Base-by-base conservation (phyloP, 1,140 invertebrate species). In the Penaeus vannamei region DNA sequence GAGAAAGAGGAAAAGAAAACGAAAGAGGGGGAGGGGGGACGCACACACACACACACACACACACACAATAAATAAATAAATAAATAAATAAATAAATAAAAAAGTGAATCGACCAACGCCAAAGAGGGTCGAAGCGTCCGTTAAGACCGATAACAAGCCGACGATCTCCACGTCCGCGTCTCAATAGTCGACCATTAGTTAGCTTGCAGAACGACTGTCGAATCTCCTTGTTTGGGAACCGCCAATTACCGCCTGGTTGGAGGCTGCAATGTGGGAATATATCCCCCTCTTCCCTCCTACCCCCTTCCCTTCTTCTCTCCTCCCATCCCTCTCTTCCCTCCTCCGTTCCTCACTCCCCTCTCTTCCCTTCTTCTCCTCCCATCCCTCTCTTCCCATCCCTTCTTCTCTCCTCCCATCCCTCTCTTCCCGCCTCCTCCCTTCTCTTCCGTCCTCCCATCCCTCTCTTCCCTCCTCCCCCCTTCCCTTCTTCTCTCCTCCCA, bases 131-230 rank as follows among this genome's bases (percentile, higher is more conserved):
- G 53, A 53, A 53, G 53, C 53, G 53, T 53, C 53, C 53, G 53
- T 53, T 53, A 53, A 53, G 53, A 53, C 53, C 53, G 14, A 12
- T 53, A 53, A 53, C 53, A 12, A 53, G 53, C 53, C 53, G 53
- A 53, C 53, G 29, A 29, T 77, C 26, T 29, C 19, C 10, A 77
- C 23, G 72, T 77, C 72, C 72, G 72, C 22, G 29, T 77, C 19
- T 32, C 36, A 77, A 77, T 77, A 77, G 42, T 29, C 72, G 26
- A n/a, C 26, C 72, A 77, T 77, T 29, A 77, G 72, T 77, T 77
- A 77, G 29, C 72, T 29, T 26, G 72, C 72, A 77, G 72, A 77
- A 77, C 72, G 72, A 77, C 72, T 77, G 72, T 77, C 72, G 72
- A 29, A 20, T 77, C 42, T 29, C 72, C 72, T 26, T 77, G 72